Base-by-base conservation (phyloP, 1,140 invertebrate genomes). In the Aricia agestis region DNA sequence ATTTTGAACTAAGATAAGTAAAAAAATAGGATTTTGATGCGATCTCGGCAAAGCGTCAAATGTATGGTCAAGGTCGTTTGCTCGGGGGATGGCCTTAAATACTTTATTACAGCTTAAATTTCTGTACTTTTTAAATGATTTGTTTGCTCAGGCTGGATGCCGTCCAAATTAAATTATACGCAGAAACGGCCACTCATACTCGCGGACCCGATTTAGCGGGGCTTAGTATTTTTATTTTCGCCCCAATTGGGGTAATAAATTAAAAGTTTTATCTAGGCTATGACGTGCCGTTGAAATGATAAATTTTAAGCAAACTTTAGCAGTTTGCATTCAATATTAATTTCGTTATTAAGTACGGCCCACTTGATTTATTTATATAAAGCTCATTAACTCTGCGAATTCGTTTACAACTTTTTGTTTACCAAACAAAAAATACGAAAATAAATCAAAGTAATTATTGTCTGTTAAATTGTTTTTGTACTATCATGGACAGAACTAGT, bases 41-140 rank as follows among this genome's bases (percentile, higher is more conserved):
- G n/a, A n/a, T n/a, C n/a, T n/a, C n/a, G n/a, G n/a, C n/a, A n/a
- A n/a, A n/a, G n/a, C n/a, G n/a, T n/a, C n/a, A n/a, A n/a, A n/a
- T n/a, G n/a, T n/a, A n/a, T n/a, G n/a, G n/a, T n/a, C n/a, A n/a
- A n/a, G n/a, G n/a, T n/a, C n/a, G n/a, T n/a, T n/a, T n/a, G n/a
- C n/a, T n/a, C n/a, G n/a, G n/a, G n/a, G n/a, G n/a, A n/a, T n/a
- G n/a, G n/a, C n/a, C n/a, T n/a, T n/a, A 87, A 83, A 86, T 89
- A 88, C 82, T 86, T 89, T 88, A 89, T 89, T 86, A 85, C 76
- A 83, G 84, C 82, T 88, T 85, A 85, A 90, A 85, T 83, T 89
- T 86, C 78, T 79, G 79, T 84, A 74, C 77, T 83, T 82, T 81
- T 88, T 85, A 87, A 90, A 88, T 87, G 83, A 86, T 87, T 86